phyloP scores from a whole-genome alignment of 2,113 vertebrate species.

The Paradoxurus hermaphroditus region DNA sequence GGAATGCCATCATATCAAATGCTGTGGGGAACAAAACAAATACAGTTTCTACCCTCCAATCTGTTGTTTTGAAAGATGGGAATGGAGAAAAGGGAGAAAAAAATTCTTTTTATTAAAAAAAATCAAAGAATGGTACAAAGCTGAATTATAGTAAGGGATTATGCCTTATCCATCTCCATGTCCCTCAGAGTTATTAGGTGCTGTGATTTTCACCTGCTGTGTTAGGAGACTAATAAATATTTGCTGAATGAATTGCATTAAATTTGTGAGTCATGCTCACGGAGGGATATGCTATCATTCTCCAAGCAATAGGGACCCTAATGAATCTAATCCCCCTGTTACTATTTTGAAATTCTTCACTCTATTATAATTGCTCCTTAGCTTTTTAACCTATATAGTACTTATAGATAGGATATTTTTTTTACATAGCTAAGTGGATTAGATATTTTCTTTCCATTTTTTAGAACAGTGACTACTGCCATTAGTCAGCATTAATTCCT shows the following conservation, averaged over 20 bases:
- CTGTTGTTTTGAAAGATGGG: not conserved
- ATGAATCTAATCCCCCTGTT: not conserved
- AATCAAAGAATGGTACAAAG: not conserved
- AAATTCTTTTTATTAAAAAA: not conserved
- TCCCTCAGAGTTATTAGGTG: not conserved
- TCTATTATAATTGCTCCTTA: not conserved
- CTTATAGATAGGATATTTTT: not conserved
- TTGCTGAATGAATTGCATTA: not conserved
- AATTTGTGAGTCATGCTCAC: not conserved
- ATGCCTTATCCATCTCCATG: not conserved
- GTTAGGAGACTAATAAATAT: not conserved
- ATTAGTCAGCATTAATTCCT: not conserved
- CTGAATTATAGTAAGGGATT: not conserved
- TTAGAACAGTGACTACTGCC: not conserved
- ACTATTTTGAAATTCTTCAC: not conserved
- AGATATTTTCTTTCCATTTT: not conserved
- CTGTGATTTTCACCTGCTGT: not conserved
- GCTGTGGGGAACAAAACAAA: not conserved
- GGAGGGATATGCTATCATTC: not conserved
- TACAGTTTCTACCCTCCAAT: not conserved
- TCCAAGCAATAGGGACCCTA: not conserved
- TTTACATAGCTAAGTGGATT: not conserved
- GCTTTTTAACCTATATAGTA: not conserved
- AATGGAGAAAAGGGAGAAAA: not conserved
- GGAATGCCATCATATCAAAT: not conserved